Conservation (phyloP, 2,113 vertebrate genomes). For the Ceyx cyanopectus region DNA sequence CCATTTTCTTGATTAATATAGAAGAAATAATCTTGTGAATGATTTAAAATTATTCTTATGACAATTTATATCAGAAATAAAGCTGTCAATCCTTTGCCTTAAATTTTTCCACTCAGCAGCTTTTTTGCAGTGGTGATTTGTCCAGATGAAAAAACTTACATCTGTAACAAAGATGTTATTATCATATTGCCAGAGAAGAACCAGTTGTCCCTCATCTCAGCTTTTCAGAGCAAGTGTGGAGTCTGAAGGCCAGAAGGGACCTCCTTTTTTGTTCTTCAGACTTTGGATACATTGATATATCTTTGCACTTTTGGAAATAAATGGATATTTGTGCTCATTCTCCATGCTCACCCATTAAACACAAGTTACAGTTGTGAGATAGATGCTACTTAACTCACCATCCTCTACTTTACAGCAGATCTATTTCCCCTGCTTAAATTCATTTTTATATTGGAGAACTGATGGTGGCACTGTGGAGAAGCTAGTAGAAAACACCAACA, state of each 20-base stretch:
- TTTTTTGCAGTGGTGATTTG: background rate
- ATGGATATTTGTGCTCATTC: background rate
- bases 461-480: background rate
- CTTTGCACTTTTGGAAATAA: background rate
- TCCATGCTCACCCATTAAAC: background rate
- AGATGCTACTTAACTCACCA: background rate
- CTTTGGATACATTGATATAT: background rate
- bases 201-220: background rate
- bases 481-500: background rate
- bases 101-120: background rate
- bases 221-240: background rate
- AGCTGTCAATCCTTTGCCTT: background rate
- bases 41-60: background rate
- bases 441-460: background rate
- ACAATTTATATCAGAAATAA: background rate
- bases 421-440: background rate
- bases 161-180: background rate
- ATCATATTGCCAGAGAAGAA: background rate
- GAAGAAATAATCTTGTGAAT: background rate
- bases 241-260: background rate
- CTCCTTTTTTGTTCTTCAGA: background rate
- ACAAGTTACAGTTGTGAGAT: background rate
- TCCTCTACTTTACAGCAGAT: background rate
- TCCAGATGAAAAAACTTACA: background rate
- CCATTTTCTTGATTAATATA: background rate